phyloP scores from a whole-genome alignment of 1,140 invertebrate genomes.

The Drosophila nasuta region DNA sequence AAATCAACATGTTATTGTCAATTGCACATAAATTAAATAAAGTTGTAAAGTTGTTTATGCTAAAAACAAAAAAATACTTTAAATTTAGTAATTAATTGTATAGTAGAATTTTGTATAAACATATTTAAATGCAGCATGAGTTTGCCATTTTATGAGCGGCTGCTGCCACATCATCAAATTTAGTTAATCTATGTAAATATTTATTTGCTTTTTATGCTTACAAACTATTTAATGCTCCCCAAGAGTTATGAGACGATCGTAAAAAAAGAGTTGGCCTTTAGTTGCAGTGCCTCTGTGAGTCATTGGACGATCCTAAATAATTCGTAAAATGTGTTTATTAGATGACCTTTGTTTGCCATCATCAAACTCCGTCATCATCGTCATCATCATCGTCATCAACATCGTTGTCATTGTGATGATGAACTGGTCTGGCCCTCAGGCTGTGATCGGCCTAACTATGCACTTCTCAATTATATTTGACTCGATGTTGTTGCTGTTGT shows the following conservation, averaged over 20 bases:
- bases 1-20: not conserved
- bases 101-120: not conserved
- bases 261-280: constrained; percentile 22
- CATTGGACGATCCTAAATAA: constrained; percentile 29
- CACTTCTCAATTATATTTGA: constrained; percentile 37
- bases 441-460: constrained; percentile 22
- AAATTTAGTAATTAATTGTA: not conserved
- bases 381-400: not conserved
- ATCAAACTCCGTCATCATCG: not conserved
- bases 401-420: not conserved
- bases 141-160: constrained; percentile 7
- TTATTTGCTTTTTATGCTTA: constrained; percentile 1
- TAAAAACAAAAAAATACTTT: not conserved
- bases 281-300: constrained; percentile 4
- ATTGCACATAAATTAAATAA: not conserved
- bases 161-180: constrained; percentile 27
- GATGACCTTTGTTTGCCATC: constrained; percentile 36
- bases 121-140: not conserved
- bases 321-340: constrained; percentile 23
- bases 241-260: not conserved
- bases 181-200: constrained; percentile 30
- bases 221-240: not conserved
- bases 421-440: constrained; percentile 1
- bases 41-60: not conserved
- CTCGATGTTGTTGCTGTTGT: constrained; percentile 6